Evolutionary conservation across 2,888 invertebrate species (phyloP).

Genomic region (Holacanthella duospinosa): DNA sequence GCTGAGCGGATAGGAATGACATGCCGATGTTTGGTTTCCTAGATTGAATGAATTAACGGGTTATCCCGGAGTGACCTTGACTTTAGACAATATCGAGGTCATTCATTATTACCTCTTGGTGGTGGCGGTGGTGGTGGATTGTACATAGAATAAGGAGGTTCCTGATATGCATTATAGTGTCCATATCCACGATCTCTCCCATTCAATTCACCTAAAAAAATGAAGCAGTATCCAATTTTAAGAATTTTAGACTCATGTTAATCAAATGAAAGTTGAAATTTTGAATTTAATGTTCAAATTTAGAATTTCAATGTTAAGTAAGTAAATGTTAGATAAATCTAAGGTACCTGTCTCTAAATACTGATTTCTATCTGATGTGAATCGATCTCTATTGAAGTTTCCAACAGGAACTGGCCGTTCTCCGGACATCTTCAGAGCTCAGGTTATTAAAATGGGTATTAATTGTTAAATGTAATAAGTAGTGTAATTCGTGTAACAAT

Average conservation of each 20-base stretch:
- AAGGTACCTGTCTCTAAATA: constrained; percentile 67
- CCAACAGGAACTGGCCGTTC: constrained; percentile 5
- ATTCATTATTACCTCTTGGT: not conserved
- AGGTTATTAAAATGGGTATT: no score
- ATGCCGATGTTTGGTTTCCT: no score
- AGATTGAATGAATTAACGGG: no score
- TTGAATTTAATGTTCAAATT: not conserved
- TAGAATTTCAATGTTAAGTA: not conserved
- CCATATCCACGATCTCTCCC: constrained; percentile 7
- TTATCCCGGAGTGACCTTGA: no score
- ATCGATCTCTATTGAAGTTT: not conserved
- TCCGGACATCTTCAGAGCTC: constrained; percentile 4
- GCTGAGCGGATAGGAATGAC: no score
- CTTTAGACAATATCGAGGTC: not conserved
- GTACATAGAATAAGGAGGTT: not conserved
- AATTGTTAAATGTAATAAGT: no score
- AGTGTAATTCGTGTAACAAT: no score
- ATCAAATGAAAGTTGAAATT: not conserved
- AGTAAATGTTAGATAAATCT: no score
- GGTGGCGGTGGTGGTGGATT: not conserved
- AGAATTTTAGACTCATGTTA: no score
- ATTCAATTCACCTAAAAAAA: constrained; percentile 1
- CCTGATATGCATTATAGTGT: not conserved
- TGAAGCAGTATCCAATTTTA: no score
- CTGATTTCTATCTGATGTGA: constrained; percentile 53